phyloP scores from a whole-genome alignment of 2,113 vertebrate species.

The Engraulis encrasicolus region DNA sequence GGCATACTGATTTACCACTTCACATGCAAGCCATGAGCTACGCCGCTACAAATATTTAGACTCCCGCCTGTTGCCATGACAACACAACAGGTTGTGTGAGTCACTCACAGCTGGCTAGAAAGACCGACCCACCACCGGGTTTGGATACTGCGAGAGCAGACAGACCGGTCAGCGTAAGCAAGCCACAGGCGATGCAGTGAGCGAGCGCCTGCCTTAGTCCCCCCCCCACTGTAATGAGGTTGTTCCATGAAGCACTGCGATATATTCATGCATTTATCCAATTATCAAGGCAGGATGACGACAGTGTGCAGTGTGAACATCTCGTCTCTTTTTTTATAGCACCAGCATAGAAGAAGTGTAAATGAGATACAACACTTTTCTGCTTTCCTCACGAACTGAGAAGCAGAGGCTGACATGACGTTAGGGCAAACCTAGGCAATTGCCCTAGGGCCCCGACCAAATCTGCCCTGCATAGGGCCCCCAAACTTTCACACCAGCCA shows the following conservation, averaged over 20 bases:
- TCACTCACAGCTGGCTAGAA: neutral
- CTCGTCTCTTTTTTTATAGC: neutral
- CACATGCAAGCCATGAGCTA: too few relatives aligned
- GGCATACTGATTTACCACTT: too few relatives aligned
- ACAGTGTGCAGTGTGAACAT: neutral
- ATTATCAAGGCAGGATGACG: neutral
- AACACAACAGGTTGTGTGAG: slow-evolving; percentile 44
- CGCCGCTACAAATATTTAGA: neutral
- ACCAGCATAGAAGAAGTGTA: too few relatives aligned
- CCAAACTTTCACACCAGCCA: too few relatives aligned
- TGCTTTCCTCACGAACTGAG: too few relatives aligned
- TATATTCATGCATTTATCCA: neutral
- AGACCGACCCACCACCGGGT: neutral
- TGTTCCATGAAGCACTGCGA: neutral
- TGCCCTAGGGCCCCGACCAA: too few relatives aligned
- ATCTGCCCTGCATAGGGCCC: too few relatives aligned
- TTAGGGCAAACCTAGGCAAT: too few relatives aligned
- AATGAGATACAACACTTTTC: too few relatives aligned
- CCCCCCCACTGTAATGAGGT: neutral
- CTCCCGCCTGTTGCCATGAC: slow-evolving; percentile 46
- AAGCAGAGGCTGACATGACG: too few relatives aligned
- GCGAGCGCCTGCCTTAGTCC: neutral
- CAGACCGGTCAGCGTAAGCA: neutral
- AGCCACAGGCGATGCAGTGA: neutral
- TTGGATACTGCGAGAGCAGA: neutral